A percentile compares a stretch with the other conserved stretches of the same genome.
phyloP scores from a whole-genome alignment of 2,888 invertebrate genomes.

The Lacanobia wlatinum region DNA sequence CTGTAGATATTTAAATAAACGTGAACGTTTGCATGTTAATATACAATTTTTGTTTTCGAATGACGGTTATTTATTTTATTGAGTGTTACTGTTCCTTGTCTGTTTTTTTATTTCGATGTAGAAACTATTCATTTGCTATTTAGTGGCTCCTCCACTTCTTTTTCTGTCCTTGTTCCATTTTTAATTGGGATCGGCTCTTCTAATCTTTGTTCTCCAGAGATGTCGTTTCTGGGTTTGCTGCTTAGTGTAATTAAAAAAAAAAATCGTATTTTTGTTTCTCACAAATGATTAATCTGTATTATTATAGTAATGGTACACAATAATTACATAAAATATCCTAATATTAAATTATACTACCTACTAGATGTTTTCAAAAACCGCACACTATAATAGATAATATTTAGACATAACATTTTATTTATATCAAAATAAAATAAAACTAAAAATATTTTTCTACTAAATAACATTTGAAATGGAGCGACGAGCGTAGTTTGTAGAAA shows the following conservation, averaged over 20 bases:
- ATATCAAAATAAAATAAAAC: slow-evolving; percentile 56
- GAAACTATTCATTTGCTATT: neutral
- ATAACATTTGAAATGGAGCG: slow-evolving; percentile 25
- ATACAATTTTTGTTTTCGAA: slow-evolving; percentile 21
- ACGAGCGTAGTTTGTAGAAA: slow-evolving; percentile 21
- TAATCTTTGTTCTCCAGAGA: no score
- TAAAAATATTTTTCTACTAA: slow-evolving; percentile 71
- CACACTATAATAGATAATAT: slow-evolving; percentile 58
- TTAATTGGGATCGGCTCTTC: no score
- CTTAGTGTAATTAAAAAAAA: no score
- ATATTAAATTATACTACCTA: slow-evolving; percentile 44
- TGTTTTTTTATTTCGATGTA: neutral
- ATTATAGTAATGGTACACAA: slow-evolving; percentile 16
- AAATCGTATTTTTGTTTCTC: slow-evolving; percentile 51
- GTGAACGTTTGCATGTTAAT: slow-evolving; percentile 49
- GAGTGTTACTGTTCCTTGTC: neutral
- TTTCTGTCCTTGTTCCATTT: no score
- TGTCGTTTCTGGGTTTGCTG: no score
- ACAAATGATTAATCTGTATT: slow-evolving; percentile 13
- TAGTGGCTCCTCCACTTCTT: no score
- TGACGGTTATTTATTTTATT: neutral
- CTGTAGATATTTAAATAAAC: slow-evolving; percentile 54
- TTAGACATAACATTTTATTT: slow-evolving; percentile 49
- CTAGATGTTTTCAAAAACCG: slow-evolving; percentile 61
- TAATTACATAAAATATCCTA: slow-evolving; percentile 38